Evolutionary conservation across 2,888 invertebrate species (phyloP).

Genomic region (Hypena proboscidalis): DNA sequence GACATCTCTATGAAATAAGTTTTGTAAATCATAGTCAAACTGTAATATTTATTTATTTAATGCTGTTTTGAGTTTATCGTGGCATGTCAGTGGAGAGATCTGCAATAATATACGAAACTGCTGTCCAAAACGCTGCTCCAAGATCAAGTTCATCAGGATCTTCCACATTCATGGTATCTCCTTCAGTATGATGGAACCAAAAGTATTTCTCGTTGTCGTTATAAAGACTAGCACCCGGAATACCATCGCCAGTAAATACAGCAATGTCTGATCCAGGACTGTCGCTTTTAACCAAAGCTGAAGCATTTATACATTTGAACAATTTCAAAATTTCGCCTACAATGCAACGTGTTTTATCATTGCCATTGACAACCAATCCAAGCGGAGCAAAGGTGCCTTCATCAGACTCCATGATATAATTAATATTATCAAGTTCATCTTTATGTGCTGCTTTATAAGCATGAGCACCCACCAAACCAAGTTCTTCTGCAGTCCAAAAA

Average conservation of each 20-base stretch:
- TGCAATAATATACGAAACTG: conserved; percentile 91
- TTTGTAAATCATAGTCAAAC: too few relatives aligned
- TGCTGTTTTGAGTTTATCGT: too few relatives aligned
- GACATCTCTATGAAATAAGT: too few relatives aligned
- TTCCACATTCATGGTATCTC: conserved; percentile 92
- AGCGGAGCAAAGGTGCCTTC: conserved; percentile 91
- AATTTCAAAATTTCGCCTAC: conserved; percentile 88
- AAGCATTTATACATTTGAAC: conserved; percentile 88
- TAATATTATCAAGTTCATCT: conserved; percentile 85
- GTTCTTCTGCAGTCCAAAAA: conserved; percentile 93
- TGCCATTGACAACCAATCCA: conserved; percentile 89
- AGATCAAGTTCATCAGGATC: conserved; percentile 89
- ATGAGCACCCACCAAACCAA: conserved; percentile 88
- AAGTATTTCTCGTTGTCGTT: conserved; percentile 90
- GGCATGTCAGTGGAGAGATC: conserved; percentile 90
- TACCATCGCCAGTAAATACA: conserved; percentile 86
- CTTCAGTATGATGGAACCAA: conserved; percentile 91
- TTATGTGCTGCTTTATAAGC: conserved; percentile 87
- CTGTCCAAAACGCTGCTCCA: conserved; percentile 91
- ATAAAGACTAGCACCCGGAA: conserved; percentile 89
- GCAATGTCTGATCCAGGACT: conserved; percentile 90
- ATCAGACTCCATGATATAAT: conserved; percentile 93
- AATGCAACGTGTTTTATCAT: conserved; percentile 86
- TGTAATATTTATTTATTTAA: too few relatives aligned
- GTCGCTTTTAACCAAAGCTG: conserved; percentile 79